Evolutionary conservation across 2,888 invertebrate genomes (phyloP).

Genomic region (Lamellibrachia satsuma): DNA sequence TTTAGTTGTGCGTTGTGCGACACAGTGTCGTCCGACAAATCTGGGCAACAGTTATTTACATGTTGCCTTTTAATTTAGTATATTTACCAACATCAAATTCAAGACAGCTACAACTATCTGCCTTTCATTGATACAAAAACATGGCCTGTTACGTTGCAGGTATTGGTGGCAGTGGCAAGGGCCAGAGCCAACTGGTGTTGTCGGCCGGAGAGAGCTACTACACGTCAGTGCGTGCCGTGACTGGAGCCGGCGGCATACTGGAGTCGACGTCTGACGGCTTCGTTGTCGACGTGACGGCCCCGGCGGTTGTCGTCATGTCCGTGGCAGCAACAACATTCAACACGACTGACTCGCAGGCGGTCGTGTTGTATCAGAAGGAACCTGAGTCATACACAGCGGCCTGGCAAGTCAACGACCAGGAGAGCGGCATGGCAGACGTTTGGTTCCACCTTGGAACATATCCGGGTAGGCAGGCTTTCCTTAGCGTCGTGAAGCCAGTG

Average conservation of each 20-base stretch:
- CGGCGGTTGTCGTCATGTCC: neutral
- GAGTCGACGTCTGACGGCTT: constrained; percentile 8
- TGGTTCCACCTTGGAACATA: neutral
- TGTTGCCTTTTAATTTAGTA: too few relatives aligned
- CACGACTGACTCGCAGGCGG: neutral
- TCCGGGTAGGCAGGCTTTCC: neutral
- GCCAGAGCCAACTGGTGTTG: neutral
- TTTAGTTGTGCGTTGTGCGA: too few relatives aligned
- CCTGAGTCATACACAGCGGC: neutral
- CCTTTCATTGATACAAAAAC: too few relatives aligned
- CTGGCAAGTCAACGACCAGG: neutral
- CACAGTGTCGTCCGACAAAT: too few relatives aligned
- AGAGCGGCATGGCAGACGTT: neutral
- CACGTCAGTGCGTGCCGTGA: constrained; percentile 23
- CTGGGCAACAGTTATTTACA: too few relatives aligned
- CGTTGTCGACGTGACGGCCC: neutral
- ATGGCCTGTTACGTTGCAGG: neutral
- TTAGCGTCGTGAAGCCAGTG: neutral
- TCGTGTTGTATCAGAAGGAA: neutral
- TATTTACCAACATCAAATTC: neutral
- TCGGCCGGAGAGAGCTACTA: constrained; percentile 14
- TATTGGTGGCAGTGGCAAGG: neutral
- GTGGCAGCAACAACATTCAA: neutral
- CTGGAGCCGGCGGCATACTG: constrained; percentile 21
- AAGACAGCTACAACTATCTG: too few relatives aligned